Evolutionary conservation across 2,888 invertebrate genomes (phyloP).

Genomic region (Sinelater perroti): DNA sequence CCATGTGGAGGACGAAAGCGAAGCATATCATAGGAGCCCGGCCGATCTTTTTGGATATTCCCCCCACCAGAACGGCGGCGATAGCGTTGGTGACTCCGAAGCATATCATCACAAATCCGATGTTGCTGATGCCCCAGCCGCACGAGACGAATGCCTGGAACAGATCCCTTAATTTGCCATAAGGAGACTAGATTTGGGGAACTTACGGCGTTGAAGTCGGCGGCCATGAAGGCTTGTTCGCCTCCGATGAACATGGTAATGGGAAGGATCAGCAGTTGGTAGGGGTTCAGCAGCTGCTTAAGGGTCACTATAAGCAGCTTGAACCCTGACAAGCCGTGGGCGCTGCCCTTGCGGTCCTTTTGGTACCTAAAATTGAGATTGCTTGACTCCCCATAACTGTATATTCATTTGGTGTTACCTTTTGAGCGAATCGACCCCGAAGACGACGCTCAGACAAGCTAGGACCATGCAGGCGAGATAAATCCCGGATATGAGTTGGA

Average conservation of each 20-base stretch:
- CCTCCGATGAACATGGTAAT: constrained; percentile 93
- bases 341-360: constrained; percentile 66
- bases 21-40: constrained; percentile 80
- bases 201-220: constrained; percentile 81
- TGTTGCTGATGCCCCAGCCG: constrained; percentile 87
- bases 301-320: constrained; percentile 79
- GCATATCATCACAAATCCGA: constrained; percentile 94
- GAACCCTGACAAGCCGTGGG: constrained; percentile 71
- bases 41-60: constrained; percentile 81
- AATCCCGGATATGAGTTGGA: constrained; percentile 81
- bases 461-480: constrained; percentile 81
- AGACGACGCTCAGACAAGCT: constrained; percentile 77
- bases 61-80: constrained; percentile 84
- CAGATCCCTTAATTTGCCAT: background rate
- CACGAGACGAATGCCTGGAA: constrained; percentile 84
- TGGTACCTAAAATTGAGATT: constrained; percentile 64
- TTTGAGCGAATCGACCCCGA: constrained; percentile 82
- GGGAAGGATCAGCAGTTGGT: constrained; percentile 85
- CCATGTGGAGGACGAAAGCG: constrained; percentile 76
- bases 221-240: constrained; percentile 91
- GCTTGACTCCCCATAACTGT: background rate
- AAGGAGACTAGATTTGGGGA: background rate
- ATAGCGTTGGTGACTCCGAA: constrained; percentile 89
- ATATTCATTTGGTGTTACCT: constrained; percentile 66
- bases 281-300: constrained; percentile 77